Evolutionary conservation across 2,888 invertebrate species (phyloP), one percentile per base, ranked within the genome.

Genomic region (Drosophila mulleri): DNA sequence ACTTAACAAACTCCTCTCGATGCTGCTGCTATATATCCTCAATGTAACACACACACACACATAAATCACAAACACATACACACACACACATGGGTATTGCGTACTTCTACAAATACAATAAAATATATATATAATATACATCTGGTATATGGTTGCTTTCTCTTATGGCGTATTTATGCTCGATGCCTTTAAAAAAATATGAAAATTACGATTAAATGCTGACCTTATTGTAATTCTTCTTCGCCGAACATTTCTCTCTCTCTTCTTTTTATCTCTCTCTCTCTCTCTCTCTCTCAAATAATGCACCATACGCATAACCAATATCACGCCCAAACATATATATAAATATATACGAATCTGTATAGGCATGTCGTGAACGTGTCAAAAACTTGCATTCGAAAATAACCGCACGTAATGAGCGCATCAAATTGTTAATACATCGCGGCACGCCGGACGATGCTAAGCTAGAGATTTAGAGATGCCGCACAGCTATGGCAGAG

Each of bases 301-400:
- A 66, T 71, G 69, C 69, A 76, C 72, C 65, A 54, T 59, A 62
- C 67, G 62, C 78, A 82, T 69, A 69, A 56, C 58, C 67, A 75
- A 62, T 48, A 41, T 59, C 59, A 59, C 59, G 29, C 39, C 59
- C 9, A 16, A 59, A 32, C n/a, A 29, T n/a, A 29, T 48, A 48
- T 48, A 53, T 56, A 35, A 67, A 68, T 62, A 77, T 61, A 62
- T 70, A 74, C 69, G 71, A 58, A 66, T 48, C 60, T 64, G 57
- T 72, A 75, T 94, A 98, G 97, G 96, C 95, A 93, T 96, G 95
- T 94, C 96, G 96, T 93, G 97, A 98, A 94, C 95, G 95, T 94
- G 96, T 97, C 91, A 96, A 96, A 93, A 95, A 95, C 93, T 95
- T 98, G 92, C 97, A 97, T 94, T 96, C 96, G 94, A 97, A 97